phyloP scores from a whole-genome alignment of 2,888 invertebrate species.

The Emmelina monodactyla region DNA sequence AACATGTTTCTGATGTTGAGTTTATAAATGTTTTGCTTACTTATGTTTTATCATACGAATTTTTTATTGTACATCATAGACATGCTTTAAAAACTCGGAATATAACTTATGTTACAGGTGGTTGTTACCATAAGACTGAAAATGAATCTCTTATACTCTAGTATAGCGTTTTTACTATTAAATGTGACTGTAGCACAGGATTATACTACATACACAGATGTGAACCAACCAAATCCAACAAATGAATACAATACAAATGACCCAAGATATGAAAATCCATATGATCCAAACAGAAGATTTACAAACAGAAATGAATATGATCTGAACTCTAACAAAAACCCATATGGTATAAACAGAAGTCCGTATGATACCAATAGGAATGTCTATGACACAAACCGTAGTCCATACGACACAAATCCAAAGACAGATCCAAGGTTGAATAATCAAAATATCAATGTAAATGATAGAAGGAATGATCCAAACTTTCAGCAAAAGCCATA shows the following conservation, averaged over 20 bases:
- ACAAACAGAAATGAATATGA: constrained; percentile 25
- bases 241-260: constrained; percentile 35
- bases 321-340: constrained; percentile 22
- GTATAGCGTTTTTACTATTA: constrained; percentile 25
- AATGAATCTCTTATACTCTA: constrained; percentile 43
- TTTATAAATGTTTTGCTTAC: no score
- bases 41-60: no score
- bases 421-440: constrained; percentile 2
- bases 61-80: no score
- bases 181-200: constrained; percentile 39
- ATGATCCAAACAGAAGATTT: constrained; percentile 35
- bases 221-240: constrained; percentile 34
- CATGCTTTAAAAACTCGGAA: no score
- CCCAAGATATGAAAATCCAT: constrained; percentile 44
- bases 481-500: constrained; percentile 6
- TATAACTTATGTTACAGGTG: no score
- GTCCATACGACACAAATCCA: not conserved
- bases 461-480: constrained; percentile 14
- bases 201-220: constrained; percentile 41
- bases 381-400: constrained; percentile 10
- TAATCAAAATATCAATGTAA: constrained; percentile 7
- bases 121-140: constrained; percentile 32
- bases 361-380: constrained; percentile 10
- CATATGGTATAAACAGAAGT: constrained; percentile 9
- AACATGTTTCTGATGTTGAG: no score